phyloP scores from a whole-genome alignment of 2,888 invertebrate genomes.

The Calameuta idolon region DNA sequence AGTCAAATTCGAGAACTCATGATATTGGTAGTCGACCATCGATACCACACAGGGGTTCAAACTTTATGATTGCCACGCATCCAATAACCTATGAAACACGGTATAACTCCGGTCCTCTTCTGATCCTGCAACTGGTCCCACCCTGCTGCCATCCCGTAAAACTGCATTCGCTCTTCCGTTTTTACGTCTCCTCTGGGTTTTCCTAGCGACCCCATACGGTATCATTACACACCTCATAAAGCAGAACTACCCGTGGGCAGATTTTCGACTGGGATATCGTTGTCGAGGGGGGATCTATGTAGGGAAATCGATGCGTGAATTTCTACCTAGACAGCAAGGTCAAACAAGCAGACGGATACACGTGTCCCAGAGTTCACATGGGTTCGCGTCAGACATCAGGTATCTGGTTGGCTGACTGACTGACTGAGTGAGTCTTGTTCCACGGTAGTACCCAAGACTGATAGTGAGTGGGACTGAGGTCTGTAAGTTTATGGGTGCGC shows the following conservation, averaged over 20 bases:
- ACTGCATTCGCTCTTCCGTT: slow-evolving; percentile 52
- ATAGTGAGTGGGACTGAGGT: not conserved
- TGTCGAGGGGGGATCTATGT: not conserved
- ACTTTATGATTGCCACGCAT: slow-evolving; percentile 54
- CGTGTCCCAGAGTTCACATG: not conserved
- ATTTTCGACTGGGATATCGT: slow-evolving; percentile 8
- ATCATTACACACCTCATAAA: slow-evolving; percentile 56
- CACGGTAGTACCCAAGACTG: not conserved
- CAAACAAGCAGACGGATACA: not conserved
- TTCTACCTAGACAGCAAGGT: not conserved
- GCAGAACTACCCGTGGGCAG: slow-evolving; percentile 37
- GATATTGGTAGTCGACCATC: not conserved
- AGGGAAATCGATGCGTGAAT: not conserved
- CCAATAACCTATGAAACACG: slow-evolving; percentile 36
- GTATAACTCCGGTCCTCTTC: not conserved
- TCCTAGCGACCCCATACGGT: slow-evolving; percentile 28
- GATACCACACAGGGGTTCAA: slow-evolving; percentile 21
- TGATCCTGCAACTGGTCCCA: not conserved
- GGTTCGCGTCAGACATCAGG: not conserved
- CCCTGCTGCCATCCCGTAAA: slow-evolving; percentile 39
- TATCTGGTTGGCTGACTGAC: not conserved
- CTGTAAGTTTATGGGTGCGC: not conserved
- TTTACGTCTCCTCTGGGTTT: slow-evolving; percentile 65
- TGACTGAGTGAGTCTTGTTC: not conserved
- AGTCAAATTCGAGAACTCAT: slow-evolving; percentile 1